Evolutionary conservation across 2,797 vertebrate genomes (phyloP).

Genomic region (Semotilus atromaculatus): DNA sequence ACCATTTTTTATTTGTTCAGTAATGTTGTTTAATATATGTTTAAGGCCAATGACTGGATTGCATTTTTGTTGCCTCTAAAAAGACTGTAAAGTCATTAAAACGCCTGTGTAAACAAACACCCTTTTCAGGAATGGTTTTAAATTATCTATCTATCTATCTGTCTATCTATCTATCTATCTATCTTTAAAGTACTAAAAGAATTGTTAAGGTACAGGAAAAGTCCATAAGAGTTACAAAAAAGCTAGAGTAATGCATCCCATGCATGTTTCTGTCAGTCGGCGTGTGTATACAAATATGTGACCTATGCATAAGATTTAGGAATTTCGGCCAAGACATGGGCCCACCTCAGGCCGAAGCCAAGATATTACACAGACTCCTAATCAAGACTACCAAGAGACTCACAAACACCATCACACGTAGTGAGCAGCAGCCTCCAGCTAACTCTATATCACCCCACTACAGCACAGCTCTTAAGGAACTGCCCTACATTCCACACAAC

Average conservation of each 20-base stretch:
- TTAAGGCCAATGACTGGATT: not conserved
- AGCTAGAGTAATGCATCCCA: not conserved
- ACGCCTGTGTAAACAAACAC: not conserved
- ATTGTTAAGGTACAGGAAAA: not conserved
- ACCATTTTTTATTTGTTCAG: not conserved
- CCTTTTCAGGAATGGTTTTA: not conserved
- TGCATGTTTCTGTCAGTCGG: slow-evolving; percentile 11
- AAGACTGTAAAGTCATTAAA: not conserved
- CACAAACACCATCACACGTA: slow-evolving; percentile 33
- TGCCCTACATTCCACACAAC: slow-evolving; percentile 15
- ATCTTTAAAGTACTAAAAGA: not conserved
- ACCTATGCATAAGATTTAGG: not conserved
- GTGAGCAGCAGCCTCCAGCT: slow-evolving; percentile 1
- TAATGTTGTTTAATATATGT: not conserved
- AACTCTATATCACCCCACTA: slow-evolving; percentile 16
- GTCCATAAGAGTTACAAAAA: not conserved
- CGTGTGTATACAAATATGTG: slow-evolving; percentile 3
- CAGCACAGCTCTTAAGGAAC: not conserved
- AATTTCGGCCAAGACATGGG: not conserved
- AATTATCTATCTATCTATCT: not conserved
- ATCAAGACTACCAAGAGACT: slow-evolving; percentile 35
- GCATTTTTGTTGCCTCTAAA: not conserved
- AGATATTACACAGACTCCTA: slow-evolving; percentile 59
- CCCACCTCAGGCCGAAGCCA: slow-evolving; percentile 47
- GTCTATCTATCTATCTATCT: not conserved